Evolutionary conservation across 2,797 vertebrate species (phyloP).

Genomic region (Heterohyrax brucei): DNA sequence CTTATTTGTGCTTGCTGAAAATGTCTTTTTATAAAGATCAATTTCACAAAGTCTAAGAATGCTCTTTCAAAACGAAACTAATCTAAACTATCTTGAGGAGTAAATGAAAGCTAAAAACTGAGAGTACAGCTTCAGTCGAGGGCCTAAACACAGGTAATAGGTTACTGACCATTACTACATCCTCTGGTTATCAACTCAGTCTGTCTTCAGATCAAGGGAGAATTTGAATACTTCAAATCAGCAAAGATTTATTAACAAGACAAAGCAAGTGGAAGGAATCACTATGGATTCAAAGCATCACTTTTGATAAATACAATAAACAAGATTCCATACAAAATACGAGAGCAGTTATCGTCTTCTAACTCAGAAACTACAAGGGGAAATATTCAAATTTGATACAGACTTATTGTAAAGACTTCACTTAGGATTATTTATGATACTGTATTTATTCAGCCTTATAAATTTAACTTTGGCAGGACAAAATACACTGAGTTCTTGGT

Average conservation of each 20-base stretch:
- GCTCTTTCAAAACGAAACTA: conserved; percentile 3
- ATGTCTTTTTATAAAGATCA: not conserved
- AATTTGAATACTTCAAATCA: conserved; percentile 21
- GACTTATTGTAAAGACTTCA: not conserved
- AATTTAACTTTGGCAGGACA: not conserved
- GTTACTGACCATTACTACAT: not conserved
- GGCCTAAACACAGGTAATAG: not conserved
- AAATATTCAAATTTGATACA: not conserved
- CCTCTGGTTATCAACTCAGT: conserved; percentile 2
- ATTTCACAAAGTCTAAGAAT: conserved; percentile 17
- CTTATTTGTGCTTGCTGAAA: conserved; percentile 44
- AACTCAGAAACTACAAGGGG: not conserved
- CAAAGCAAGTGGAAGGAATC: conserved; percentile 3
- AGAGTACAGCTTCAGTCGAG: not conserved
- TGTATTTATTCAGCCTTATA: not conserved
- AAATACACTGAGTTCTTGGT: not conserved
- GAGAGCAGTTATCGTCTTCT: not conserved
- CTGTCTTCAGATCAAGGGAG: not conserved
- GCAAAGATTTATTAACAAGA: conserved; percentile 22
- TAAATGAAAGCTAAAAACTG: not conserved
- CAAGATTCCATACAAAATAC: not conserved
- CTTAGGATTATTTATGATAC: not conserved
- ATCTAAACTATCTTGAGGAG: not conserved
- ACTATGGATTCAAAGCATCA: not conserved
- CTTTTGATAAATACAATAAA: not conserved